These are phyloP conservation scores for Thymallus thymallus DNA, from an alignment of 2,113 vertebrate species.

Conservation along the genomic window DNA sequence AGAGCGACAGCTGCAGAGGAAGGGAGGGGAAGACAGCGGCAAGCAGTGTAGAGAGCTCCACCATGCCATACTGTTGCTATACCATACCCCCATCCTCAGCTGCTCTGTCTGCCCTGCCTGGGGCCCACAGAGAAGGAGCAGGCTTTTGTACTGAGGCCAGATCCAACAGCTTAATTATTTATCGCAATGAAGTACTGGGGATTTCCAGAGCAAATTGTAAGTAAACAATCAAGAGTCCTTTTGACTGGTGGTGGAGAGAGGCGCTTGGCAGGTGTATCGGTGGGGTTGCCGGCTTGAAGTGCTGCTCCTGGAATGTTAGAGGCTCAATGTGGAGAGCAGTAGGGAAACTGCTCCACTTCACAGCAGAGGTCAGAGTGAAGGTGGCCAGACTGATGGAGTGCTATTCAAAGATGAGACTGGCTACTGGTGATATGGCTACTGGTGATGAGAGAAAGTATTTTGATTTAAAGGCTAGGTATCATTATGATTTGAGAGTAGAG, in stretches of 20 bases:
- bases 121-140: constrained; percentile 44
- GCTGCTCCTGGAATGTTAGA: constrained; percentile 37
- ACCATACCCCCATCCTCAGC: constrained; percentile 36
- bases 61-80: constrained; percentile 45
- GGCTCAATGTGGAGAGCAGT: constrained; percentile 39
- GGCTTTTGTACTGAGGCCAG: constrained; percentile 72
- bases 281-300: constrained; percentile 56
- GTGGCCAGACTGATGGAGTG: constrained; percentile 1
- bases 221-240: neutral
- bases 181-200: constrained; percentile 39
- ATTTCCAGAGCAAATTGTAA: constrained; percentile 5
- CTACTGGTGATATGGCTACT: constrained; percentile 38
- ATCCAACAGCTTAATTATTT: constrained; percentile 72
- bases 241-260: neutral
- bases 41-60: constrained; percentile 36
- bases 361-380: constrained; percentile 41
- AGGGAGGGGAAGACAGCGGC: constrained; percentile 57
- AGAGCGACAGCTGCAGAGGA: constrained; percentile 69
- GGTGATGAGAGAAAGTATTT: constrained; percentile 24
- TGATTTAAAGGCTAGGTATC: constrained; percentile 2
- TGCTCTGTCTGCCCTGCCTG: constrained; percentile 58
- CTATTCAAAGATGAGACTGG: constrained; percentile 10
- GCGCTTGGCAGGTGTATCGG: constrained; percentile 2
- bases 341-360: constrained; percentile 18
- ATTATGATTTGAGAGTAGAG: constrained; percentile 12